Evolutionary conservation across 2,113 vertebrate species (phyloP), one percentile per base, ranked within the genome.

Genomic region (Pholis gunnellus): DNA sequence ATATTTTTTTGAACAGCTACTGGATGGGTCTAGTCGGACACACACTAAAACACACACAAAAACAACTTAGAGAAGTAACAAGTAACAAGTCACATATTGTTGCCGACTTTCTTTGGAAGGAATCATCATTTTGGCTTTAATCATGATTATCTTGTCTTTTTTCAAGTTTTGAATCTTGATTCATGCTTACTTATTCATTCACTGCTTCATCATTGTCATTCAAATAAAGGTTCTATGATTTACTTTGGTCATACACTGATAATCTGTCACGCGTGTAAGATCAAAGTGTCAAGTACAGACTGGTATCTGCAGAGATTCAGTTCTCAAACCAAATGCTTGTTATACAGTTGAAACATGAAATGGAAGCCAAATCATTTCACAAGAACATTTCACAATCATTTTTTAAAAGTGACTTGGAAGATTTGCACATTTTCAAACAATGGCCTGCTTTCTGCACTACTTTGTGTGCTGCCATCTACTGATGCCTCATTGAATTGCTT

Each of bases 391-490:
- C 31, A 61, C 10, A 59, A 48, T 72, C 0, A 31, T 44, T 54
- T 63, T 17, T 20, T 17, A 9, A 20, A 29, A 8, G 3, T 14
- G 22, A 52, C 38, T 60, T 72, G 14, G 10, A 78, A 60, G 14
- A 76, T 38, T 2, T 44, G 14, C 52, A 38, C 9, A n/a, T 52
- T 73, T 70, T 56, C 42, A 79, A 50, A 57, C 34, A 61, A 10
- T 29, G 31, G 1, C 65, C 61, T 70, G 6, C 9, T 73, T 22
- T 63, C 34, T 71, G 20, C 40, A 67, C 13, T 61, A 64, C 72
- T 61, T 54, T 69, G 54, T 34, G 80, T 90, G 85, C 93, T 93
- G 94, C 93, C 93, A 88, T 85, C 94, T 93, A 88, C 83, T 90
- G 93, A 88, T 46, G 36, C 52, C 66, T 71, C 18, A 6, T 0